Percentiles rank a stretch among this genome's conserved stretches.
These are phyloP conservation scores for Mycetomoellerius zeteki DNA, from an alignment of 1,140 invertebrate genomes.

Conservation along the genomic window DNA sequence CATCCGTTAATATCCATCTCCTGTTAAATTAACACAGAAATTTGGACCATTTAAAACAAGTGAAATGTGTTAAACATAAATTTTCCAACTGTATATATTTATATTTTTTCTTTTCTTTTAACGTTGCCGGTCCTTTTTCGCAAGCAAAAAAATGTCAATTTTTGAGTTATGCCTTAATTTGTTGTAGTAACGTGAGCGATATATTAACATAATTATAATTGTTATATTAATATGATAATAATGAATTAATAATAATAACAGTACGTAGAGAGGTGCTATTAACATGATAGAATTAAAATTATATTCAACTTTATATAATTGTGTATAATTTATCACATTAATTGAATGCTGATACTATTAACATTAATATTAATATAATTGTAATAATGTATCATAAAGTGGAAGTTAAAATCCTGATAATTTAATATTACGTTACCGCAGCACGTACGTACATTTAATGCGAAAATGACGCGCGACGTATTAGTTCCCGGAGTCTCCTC, in stretches of 20 bases:
- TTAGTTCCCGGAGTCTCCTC: background rate
- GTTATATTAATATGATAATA: background rate
- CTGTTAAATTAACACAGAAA: too few species aligned
- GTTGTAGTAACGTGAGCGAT: background rate
- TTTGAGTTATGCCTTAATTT: too few species aligned
- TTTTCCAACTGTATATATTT: too few species aligned
- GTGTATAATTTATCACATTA: background rate
- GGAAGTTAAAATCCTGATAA: background rate
- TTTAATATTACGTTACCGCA: background rate
- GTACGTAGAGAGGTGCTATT: background rate
- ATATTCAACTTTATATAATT: background rate
- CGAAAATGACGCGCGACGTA: background rate
- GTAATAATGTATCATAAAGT: background rate
- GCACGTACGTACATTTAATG: background rate
- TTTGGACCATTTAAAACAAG: too few species aligned
- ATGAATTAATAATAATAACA: background rate
- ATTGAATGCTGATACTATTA: background rate
- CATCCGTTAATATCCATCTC: too few species aligned
- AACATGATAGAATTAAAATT: background rate
- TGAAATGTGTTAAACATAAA: too few species aligned
- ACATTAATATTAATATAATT: background rate
- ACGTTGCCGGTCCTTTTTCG: too few species aligned
- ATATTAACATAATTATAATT: background rate
- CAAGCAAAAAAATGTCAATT: too few species aligned
- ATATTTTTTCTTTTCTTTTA: too few species aligned